Evolutionary conservation across 2,797 vertebrate species (phyloP).

Genomic region (Fratercula arctica): DNA sequence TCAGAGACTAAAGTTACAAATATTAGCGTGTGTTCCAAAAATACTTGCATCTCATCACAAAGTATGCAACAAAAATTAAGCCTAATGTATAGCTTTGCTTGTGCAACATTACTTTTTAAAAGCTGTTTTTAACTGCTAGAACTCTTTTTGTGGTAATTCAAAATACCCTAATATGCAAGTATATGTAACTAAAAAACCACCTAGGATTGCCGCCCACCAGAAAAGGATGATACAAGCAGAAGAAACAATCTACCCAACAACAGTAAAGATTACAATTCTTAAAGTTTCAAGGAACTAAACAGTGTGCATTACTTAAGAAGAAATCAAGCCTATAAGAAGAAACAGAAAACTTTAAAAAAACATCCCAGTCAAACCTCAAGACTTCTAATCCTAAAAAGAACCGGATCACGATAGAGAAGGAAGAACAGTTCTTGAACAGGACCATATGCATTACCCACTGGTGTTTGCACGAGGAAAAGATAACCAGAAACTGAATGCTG

Average conservation of each 20-base stretch:
- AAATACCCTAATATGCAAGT: not conserved
- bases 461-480: not conserved
- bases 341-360: not conserved
- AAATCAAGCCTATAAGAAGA: not conserved
- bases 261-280: not conserved
- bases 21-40: not conserved
- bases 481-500: not conserved
- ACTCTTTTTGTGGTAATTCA: not conserved
- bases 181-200: not conserved
- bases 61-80: not conserved
- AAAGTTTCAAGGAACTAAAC: not conserved
- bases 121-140: not conserved
- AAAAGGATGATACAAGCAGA: not conserved
- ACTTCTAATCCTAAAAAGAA: not conserved
- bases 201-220: not conserved
- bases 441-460: not conserved
- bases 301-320: accelerated
- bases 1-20: not conserved
- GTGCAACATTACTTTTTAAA: not conserved
- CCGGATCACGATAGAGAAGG: accelerated
- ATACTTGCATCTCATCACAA: not conserved
- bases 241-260: not conserved
- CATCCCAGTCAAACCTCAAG: not conserved
- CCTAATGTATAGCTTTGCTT: not conserved
- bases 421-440: not conserved